Base-by-base conservation (phyloP, 2,888 invertebrate genomes). In the Aspidapion aeneum region DNA sequence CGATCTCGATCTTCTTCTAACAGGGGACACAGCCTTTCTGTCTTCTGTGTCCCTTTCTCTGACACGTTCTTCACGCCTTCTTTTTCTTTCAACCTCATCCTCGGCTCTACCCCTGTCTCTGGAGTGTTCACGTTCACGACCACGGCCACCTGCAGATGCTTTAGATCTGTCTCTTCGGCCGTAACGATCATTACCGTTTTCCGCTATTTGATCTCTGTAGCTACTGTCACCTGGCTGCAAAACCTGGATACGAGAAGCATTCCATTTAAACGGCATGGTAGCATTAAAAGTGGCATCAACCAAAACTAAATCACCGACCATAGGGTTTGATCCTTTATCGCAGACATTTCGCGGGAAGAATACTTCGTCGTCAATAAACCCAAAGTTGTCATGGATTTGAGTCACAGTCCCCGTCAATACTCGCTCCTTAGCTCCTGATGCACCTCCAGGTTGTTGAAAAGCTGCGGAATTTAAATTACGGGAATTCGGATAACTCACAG, bases 181-280 rank as follows among this genome's bases (percentile, higher is more conserved):
- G 52, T 18, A 52, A 18, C 17, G 52, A n/a, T 52, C 52, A 19
- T 52, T 52, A n/a, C 52, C 17, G 17, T 52, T 52, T 35, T 12
- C 35, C 35, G 12, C 12, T 12, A 35, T 35, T 35, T 35, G 35
- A 12, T 35, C 35, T 35, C 12, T 35, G 12, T 3, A 12, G 3
- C n/a, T n/a, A n/a, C n/a, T n/a, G n/a, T n/a, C n/a, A 35, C 35
- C 35, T 7, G 35, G 35, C 20, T 57, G 62, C 78, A 57, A 71
- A 71, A 96, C 90, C 83, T 96, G 96, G 62, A 98, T 92, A 66
- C 95, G 84, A 2, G 93, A 94, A 0, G 97, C 97, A 80, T 95
- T 97, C 97, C 97, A 98, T 78, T 98, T 97, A 79, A 97, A 97
- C 12, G 96, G 96, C 91, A 96, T 95, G 64, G 89, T 91, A 1